A percentile compares a stretch with the other conserved stretches of the same genome.
Evolutionary conservation across 2,113 vertebrate genomes (phyloP).

Genomic region (Vireo altiloquus): DNA sequence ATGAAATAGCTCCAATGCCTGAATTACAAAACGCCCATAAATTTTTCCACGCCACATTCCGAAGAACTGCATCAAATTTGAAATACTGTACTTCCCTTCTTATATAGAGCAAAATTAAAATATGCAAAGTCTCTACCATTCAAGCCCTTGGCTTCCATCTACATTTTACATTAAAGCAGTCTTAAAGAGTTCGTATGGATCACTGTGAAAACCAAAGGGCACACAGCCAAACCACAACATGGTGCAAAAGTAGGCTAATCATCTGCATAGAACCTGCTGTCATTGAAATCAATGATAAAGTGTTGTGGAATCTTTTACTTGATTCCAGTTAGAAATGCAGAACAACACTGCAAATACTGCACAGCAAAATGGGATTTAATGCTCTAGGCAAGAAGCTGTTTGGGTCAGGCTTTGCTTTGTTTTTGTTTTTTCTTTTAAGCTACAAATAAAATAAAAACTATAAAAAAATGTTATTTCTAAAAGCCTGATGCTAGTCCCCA

Average conservation of each 20-base stretch:
- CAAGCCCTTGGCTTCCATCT: not conserved
- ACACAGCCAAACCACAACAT: slow-evolving; percentile 30
- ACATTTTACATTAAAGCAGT: not conserved
- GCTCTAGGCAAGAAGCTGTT: not conserved
- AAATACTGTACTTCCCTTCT: not conserved
- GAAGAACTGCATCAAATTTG: not conserved
- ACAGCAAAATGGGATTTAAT: slow-evolving; percentile 7
- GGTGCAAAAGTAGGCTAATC: slow-evolving; percentile 57
- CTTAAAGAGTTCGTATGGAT: not conserved
- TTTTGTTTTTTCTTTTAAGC: not conserved
- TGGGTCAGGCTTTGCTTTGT: not conserved
- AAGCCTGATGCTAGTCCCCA: not conserved
- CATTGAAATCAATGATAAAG: slow-evolving; percentile 27
- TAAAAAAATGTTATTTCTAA: not conserved
- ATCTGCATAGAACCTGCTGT: slow-evolving; percentile 22
- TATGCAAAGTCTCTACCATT: not conserved
- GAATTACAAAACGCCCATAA: not conserved
- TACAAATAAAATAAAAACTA: not conserved
- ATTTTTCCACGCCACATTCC: not conserved
- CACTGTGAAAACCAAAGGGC: not conserved
- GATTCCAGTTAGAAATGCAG: slow-evolving; percentile 15
- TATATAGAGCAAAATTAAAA: not conserved
- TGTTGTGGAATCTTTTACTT: slow-evolving; percentile 13
- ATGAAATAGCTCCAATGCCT: not conserved
- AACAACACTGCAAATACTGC: not conserved